These are phyloP conservation scores for Phodopus roborovskii DNA, from an alignment of 2,113 vertebrate species.

Conservation along the genomic window DNA sequence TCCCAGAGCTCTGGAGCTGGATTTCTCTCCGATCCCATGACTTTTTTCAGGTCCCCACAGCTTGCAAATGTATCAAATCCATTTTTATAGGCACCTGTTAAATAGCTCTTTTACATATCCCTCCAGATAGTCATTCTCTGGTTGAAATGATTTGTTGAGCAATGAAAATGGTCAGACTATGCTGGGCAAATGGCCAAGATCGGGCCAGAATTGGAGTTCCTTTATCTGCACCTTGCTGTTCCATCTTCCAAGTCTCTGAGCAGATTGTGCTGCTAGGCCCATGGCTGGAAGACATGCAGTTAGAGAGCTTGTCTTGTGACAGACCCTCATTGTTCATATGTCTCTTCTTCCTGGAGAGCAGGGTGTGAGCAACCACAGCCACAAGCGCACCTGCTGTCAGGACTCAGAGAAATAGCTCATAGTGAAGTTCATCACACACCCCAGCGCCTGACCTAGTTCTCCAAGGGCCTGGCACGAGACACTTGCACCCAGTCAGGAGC, in stretches of 20 bases:
- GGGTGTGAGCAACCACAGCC: not conserved
- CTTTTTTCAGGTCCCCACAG: not conserved
- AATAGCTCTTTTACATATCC: not conserved
- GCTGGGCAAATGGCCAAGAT: not conserved
- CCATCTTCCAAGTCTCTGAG: not conserved
- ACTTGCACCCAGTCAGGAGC: fast-evolving
- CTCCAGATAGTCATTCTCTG: not conserved
- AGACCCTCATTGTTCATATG: fast-evolving
- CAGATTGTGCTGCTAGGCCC: not conserved
- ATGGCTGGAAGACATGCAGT: not conserved
- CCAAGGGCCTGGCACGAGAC: not conserved
- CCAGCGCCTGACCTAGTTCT: not conserved
- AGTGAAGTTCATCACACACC: not conserved
- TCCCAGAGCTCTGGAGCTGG: not conserved
- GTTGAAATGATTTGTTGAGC: not conserved
- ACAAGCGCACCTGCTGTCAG: not conserved
- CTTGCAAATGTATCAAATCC: not conserved
- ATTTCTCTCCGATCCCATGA: not conserved
- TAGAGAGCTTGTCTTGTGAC: no score
- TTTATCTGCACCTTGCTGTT: not conserved
- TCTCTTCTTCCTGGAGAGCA: not conserved
- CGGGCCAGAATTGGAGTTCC: not conserved
- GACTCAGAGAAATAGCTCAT: not conserved
- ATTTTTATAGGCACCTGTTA: not conserved
- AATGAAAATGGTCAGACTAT: not conserved